These are phyloP conservation scores for Chromobotia macracanthus DNA, from an alignment of 2,797 vertebrate genomes.

Conservation along the genomic window DNA sequence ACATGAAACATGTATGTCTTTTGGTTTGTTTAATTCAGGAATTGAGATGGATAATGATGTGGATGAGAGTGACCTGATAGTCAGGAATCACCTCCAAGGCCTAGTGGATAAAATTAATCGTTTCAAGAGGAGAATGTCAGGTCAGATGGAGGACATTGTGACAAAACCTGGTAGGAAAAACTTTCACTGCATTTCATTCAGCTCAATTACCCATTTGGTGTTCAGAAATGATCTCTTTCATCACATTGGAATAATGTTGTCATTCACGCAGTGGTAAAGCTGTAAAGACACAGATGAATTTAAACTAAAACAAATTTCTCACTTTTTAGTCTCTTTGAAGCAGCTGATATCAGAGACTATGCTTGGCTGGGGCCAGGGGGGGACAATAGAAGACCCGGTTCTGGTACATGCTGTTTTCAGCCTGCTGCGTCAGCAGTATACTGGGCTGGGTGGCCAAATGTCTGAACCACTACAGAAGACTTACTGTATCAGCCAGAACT, in stretches of 20 bases:
- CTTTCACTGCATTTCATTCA: neutral
- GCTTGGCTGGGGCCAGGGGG: slow-evolving; percentile 91
- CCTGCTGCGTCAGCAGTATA: slow-evolving; percentile 87
- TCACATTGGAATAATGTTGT: slow-evolving; percentile 9
- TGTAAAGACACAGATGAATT: neutral
- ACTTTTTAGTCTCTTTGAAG: slow-evolving; percentile 82
- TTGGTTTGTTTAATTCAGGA: slow-evolving; percentile 71
- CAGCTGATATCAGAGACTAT: slow-evolving; percentile 88
- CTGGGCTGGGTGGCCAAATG: slow-evolving; percentile 86
- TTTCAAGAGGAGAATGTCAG: slow-evolving; percentile 78
- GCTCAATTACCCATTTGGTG: neutral
- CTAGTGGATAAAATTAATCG: slow-evolving; percentile 81
- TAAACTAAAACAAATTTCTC: slow-evolving; percentile 7
- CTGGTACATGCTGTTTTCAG: slow-evolving; percentile 89
- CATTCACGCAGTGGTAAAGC: neutral
- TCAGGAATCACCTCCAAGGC: slow-evolving; percentile 81
- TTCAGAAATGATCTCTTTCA: slow-evolving; percentile 4
- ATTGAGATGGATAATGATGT: slow-evolving; percentile 82
- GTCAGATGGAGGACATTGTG: slow-evolving; percentile 70
- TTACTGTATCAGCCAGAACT: slow-evolving; percentile 88
- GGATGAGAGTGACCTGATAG: slow-evolving; percentile 77
- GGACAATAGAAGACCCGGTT: slow-evolving; percentile 85
- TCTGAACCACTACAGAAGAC: slow-evolving; percentile 80
- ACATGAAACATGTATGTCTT: neutral
- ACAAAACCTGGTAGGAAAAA: slow-evolving; percentile 76